Percentiles rank a stretch among this genome's conserved stretches.
These are phyloP conservation scores for Limnodromus scolopaceus DNA, from an alignment of 2,797 vertebrate genomes.

Conservation along the genomic window DNA sequence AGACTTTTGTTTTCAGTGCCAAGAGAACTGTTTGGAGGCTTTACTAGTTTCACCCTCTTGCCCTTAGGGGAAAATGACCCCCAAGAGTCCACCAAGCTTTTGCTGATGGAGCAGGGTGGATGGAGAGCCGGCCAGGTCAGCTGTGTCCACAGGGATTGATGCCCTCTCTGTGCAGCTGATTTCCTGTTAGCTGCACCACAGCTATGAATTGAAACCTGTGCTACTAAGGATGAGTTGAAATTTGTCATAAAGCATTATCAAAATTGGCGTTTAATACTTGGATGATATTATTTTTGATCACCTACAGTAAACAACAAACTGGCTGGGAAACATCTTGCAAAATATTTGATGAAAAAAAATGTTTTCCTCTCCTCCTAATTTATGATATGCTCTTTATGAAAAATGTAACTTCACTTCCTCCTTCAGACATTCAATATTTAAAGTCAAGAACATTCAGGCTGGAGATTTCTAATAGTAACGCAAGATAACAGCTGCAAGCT, in stretches of 20 bases:
- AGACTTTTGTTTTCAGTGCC: neutral
- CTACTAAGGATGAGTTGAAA: neutral
- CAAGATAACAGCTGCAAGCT: neutral
- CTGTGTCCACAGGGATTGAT: accelerated
- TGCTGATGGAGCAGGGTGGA: neutral
- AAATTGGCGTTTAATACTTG: neutral
- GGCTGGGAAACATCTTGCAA: neutral
- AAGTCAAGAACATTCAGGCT: neutral
- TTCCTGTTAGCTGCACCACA: neutral
- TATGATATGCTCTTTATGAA: neutral
- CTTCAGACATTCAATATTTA: neutral
- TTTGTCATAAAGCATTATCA: neutral
- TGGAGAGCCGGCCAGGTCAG: neutral
- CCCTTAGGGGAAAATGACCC: neutral
- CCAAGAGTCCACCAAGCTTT: accelerated
- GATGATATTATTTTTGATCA: neutral
- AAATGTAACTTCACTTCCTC: neutral
- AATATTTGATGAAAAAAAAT: neutral
- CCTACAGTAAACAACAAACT: neutral
- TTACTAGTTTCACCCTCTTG: neutral
- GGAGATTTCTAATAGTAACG: neutral
- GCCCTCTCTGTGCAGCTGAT: neutral
- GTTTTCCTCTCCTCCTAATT: neutral
- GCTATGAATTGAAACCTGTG: neutral
- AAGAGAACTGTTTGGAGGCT: neutral